Conservation (phyloP, 2,113 vertebrate species). For the Sapajus apella region DNA sequence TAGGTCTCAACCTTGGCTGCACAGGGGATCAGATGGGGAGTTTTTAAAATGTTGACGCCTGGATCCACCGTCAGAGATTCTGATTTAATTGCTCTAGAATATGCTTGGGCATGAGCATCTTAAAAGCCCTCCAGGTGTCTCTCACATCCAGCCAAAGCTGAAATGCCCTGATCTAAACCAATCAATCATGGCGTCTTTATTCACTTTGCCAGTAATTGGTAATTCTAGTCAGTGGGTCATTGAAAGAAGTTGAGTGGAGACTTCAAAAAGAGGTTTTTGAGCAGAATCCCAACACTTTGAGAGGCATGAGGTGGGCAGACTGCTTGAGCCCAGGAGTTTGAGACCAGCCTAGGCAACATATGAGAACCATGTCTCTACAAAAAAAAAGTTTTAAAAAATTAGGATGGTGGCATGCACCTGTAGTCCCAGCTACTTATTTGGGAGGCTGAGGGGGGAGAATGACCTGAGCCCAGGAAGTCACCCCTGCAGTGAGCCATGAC, state of each 20-base stretch:
- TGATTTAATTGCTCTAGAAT: constrained; percentile 2
- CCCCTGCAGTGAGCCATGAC: no score
- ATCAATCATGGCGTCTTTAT: not conserved
- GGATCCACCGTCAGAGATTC: not conserved
- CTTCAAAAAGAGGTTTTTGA: not conserved
- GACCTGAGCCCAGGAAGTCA: no score
- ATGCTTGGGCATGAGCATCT: not conserved
- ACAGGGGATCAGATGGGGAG: not conserved
- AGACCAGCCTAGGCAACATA: no score
- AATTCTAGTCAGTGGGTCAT: not conserved
- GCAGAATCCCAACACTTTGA: no score
- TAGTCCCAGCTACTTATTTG: no score
- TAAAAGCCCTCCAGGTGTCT: not conserved
- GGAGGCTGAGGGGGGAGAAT: no score
- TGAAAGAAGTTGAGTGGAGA: not conserved
- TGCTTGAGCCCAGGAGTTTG: no score
- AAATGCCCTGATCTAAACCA: not conserved
- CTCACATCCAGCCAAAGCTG: not conserved
- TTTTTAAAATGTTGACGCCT: not conserved
- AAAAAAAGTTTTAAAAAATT: no score
- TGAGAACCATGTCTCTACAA: no score
- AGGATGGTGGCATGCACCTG: no score
- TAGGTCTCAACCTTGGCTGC: not conserved
- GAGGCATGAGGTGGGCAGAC: no score
- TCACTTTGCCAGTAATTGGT: not conserved